phyloP scores from a whole-genome alignment of 2,888 invertebrate genomes.

The Patella ulyssiponensis region DNA sequence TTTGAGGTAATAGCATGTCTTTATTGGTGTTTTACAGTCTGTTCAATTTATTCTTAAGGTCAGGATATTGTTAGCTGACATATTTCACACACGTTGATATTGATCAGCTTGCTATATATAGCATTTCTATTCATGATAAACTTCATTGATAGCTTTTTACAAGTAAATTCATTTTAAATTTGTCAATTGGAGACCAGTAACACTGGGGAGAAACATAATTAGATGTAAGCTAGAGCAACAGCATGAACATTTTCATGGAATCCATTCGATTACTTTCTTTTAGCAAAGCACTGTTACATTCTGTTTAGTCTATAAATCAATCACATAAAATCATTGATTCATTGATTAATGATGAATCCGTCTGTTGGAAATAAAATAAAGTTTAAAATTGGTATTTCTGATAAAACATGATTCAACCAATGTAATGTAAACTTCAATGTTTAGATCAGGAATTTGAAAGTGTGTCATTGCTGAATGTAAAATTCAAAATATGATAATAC shows the following conservation, averaged over 20 bases:
- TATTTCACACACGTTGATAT: neutral
- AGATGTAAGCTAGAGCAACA: no score
- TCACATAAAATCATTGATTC: no score
- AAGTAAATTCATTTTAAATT: no score
- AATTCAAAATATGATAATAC: constrained; percentile 36
- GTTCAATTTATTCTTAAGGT: neutral
- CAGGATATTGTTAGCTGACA: neutral
- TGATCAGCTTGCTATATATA: neutral
- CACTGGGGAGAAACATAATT: no score
- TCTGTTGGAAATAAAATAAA: neutral
- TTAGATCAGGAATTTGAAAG: no score
- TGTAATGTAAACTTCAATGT: no score
- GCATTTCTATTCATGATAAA: neutral
- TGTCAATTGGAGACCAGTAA: no score
- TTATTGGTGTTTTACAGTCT: neutral
- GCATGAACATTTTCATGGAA: no score
- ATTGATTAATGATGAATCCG: neutral
- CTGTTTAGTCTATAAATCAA: no score
- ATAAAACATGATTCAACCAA: neutral
- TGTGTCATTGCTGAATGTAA: neutral
- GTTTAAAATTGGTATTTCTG: neutral
- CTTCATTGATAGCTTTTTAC: neutral
- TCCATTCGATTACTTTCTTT: no score
- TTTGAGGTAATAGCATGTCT: neutral
- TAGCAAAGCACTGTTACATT: no score